Percentiles rank a stretch among this genome's conserved stretches.
phyloP scores from a whole-genome alignment of 2,888 invertebrate genomes.

The Hecatera dysodea region DNA sequence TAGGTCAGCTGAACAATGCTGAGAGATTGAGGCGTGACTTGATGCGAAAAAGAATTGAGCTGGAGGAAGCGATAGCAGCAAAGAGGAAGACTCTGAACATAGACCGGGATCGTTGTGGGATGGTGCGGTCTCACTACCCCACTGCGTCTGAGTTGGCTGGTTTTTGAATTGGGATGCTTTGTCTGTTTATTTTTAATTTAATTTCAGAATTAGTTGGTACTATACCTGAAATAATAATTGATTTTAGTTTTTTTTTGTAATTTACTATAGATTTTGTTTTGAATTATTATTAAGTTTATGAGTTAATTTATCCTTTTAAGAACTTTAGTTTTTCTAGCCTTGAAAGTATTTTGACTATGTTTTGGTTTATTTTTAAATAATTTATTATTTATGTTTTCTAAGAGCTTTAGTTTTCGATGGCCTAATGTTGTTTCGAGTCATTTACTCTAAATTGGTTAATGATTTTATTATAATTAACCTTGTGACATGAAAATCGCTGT shows the following conservation, averaged over 20 bases:
- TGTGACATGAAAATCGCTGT: not conserved
- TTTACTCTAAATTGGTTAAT: not conserved
- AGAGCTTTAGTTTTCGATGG: not conserved
- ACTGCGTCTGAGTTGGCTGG: conserved; percentile 93
- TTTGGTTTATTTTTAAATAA: too few relatives aligned
- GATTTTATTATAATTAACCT: not conserved
- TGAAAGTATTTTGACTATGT: too few relatives aligned
- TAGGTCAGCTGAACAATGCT: conserved; percentile 92
- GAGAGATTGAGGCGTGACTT: conserved; percentile 90
- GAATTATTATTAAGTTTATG: not conserved
- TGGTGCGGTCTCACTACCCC: conserved; percentile 93
- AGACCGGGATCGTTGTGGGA: conserved; percentile 92
- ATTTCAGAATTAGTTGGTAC: too few relatives aligned
- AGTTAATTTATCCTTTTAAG: not conserved
- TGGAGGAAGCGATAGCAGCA: conserved; percentile 93
- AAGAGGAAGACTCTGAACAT: conserved; percentile 93
- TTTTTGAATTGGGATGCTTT: conserved; percentile 78
- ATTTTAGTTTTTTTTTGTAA: not conserved
- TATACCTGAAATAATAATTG: too few relatives aligned
- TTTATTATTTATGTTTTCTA: not conserved
- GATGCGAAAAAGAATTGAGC: conserved; percentile 89
- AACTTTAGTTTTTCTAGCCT: too few relatives aligned
- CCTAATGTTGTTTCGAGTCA: not conserved
- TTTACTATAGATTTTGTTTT: conserved; percentile 6
- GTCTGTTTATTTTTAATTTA: too few relatives aligned